A percentile compares a stretch with the other conserved stretches of the same genome.
phyloP scores from a whole-genome alignment of 1,140 invertebrate genomes.

The Heliothis virescens region DNA sequence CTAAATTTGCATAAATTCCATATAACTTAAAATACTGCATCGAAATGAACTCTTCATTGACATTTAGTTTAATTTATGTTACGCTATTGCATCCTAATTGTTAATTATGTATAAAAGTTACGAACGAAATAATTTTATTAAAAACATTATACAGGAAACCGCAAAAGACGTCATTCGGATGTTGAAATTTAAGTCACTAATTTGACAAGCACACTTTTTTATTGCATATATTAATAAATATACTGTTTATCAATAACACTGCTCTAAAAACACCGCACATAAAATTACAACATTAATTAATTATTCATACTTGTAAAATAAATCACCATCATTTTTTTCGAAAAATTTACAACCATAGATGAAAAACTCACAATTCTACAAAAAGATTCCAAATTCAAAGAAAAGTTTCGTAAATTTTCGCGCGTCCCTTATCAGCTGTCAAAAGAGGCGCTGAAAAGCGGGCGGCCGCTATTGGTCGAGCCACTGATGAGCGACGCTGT shows the following conservation, averaged over 20 bases:
- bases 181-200: background rate
- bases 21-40: too few relatives aligned
- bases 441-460: slow-evolving; percentile 75
- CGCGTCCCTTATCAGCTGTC: slow-evolving; percentile 78
- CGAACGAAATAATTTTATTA: background rate
- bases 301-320: too few relatives aligned
- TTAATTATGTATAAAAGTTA: background rate
- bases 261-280: too few relatives aligned
- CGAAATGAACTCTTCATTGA: too few relatives aligned
- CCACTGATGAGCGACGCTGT: slow-evolving; percentile 80
- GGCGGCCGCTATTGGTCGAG: slow-evolving; percentile 72
- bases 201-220: background rate
- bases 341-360: background rate
- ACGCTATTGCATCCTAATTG: background rate
- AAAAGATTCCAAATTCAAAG: slow-evolving; percentile 15
- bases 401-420: slow-evolving; percentile 34
- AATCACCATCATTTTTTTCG: too few relatives aligned
- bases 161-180: slow-evolving; percentile 1
- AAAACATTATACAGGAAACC: background rate
- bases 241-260: too few relatives aligned
- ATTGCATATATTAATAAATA: too few relatives aligned
- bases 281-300: too few relatives aligned
- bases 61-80: too few relatives aligned
- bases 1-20: too few relatives aligned
- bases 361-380: background rate